A percentile compares a stretch with the other conserved stretches of the same genome.
Evolutionary conservation across 2,888 invertebrate species (phyloP).

Genomic region (Cheilosia scutellata): DNA sequence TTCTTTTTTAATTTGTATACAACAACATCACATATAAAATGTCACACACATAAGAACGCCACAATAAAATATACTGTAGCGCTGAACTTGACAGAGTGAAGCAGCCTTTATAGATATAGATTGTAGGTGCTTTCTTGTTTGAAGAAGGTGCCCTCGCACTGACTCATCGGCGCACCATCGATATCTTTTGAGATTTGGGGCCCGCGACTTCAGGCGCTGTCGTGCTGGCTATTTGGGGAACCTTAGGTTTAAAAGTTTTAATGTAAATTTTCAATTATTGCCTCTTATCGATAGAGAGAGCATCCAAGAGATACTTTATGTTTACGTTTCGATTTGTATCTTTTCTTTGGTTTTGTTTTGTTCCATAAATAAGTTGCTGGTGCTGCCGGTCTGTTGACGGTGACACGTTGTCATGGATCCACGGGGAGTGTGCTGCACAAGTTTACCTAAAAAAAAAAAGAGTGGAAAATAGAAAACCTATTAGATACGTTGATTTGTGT

Average conservation of each 20-base stretch:
- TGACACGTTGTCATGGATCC: conserved; percentile 40
- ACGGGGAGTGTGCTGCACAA: not conserved
- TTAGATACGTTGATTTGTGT: conserved; percentile 41
- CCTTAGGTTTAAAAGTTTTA: conserved; percentile 26
- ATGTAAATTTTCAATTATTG: conserved; percentile 37
- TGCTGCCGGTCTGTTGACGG: conserved; percentile 18
- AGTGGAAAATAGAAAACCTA: conserved; percentile 27
- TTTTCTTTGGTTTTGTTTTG: conserved; percentile 12
- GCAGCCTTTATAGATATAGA: conserved; percentile 2
- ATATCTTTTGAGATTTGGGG: conserved; percentile 6
- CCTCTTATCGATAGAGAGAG: not conserved
- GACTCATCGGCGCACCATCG: conserved; percentile 40
- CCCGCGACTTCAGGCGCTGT: no score
- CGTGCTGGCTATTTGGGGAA: conserved; percentile 49
- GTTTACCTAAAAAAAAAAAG: conserved; percentile 26
- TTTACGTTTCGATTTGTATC: conserved; percentile 22
- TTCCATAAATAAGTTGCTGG: conserved; percentile 49
- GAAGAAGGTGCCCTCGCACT: conserved; percentile 43
- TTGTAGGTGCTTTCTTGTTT: conserved; percentile 19
- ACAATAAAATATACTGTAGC: conserved; percentile 32
- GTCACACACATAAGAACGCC: conserved; percentile 48
- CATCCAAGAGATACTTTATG: conserved; percentile 34
- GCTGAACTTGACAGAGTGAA: conserved; percentile 67
- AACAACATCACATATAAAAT: conserved; percentile 52
- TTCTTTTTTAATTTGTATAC: conserved; percentile 50